phyloP scores from a whole-genome alignment of 2,113 vertebrate species.

The Nannobrachium achirus region DNA sequence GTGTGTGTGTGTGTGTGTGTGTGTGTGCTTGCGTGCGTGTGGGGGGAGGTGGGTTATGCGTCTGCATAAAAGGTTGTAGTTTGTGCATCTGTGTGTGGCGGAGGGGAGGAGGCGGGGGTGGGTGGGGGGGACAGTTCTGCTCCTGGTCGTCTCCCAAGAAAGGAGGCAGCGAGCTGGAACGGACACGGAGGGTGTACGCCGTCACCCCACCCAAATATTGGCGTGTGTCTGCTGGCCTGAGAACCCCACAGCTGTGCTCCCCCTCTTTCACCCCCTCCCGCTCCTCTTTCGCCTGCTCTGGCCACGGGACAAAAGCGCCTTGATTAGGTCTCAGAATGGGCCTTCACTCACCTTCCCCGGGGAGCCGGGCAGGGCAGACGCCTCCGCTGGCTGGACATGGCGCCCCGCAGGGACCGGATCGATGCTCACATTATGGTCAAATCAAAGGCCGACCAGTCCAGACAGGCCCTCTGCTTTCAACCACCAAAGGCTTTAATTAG shows the following conservation, averaged over 20 bases:
- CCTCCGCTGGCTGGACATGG: not conserved
- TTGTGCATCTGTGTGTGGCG: not conserved
- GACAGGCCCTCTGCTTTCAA: not conserved
- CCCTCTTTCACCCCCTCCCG: not conserved
- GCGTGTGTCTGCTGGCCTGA: constrained; percentile 64
- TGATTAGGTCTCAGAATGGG: constrained; percentile 41
- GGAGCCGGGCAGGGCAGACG: constrained; percentile 14
- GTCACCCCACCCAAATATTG: constrained; percentile 63
- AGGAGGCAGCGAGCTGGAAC: constrained; percentile 68
- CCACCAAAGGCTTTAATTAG: not conserved
- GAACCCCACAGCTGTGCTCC: constrained; percentile 58
- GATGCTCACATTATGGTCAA: constrained; percentile 44
- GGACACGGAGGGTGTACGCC: constrained; percentile 41
- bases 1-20: constrained; percentile 20
- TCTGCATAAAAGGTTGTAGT: not conserved
- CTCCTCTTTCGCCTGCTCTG: constrained; percentile 1
- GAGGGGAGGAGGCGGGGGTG: not conserved
- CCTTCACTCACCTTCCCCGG: constrained; percentile 33
- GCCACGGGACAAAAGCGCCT: constrained; percentile 53
- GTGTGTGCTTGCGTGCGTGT: not conserved
- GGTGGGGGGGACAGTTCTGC: constrained; percentile 14
- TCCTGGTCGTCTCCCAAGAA: constrained; percentile 62
- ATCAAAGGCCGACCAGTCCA: constrained; percentile 9
- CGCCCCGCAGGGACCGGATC: constrained; percentile 39
- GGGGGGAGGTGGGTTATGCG: not conserved